These are phyloP conservation scores for Anoplopoma fimbria DNA, from an alignment of 2,113 vertebrate species.

Conservation along the genomic window DNA sequence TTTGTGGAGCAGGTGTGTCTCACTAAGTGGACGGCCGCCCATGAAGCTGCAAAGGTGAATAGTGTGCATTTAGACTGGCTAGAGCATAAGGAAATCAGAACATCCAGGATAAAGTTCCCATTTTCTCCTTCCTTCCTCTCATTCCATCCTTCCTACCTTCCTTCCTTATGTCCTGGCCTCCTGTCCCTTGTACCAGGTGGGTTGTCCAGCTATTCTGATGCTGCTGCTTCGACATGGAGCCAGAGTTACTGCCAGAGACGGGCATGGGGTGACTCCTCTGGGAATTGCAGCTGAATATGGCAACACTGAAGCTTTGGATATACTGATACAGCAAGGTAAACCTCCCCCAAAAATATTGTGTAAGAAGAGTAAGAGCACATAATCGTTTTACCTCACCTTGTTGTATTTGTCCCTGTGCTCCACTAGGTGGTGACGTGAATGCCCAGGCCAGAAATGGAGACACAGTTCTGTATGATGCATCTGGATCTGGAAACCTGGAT, in stretches of 20 bases:
- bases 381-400: neutral
- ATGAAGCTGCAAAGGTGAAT: slow-evolving; percentile 88
- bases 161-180: neutral
- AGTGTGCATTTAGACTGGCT: rapidly evolving
- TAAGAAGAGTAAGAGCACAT: neutral
- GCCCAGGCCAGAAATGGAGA: slow-evolving; percentile 86
- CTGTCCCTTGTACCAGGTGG: slow-evolving; percentile 63
- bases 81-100: neutral
- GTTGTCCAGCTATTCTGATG: slow-evolving; percentile 82
- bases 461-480: slow-evolving; percentile 88
- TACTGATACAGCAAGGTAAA: slow-evolving; percentile 88
- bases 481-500: slow-evolving; percentile 88
- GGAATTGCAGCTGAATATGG: slow-evolving; percentile 87
- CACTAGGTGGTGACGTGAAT: slow-evolving; percentile 87
- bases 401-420: slow-evolving; percentile 29
- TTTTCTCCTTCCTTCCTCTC: neutral
- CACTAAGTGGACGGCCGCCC: slow-evolving; percentile 87
- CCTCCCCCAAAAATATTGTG: too few relatives aligned
- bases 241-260: slow-evolving; percentile 78
- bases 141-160: neutral
- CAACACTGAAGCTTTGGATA: slow-evolving; percentile 85
- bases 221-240: slow-evolving; percentile 87
- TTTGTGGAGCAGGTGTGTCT: slow-evolving; percentile 86
- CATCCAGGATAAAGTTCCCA: neutral
- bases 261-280: slow-evolving; percentile 88